Evolutionary conservation across 1,140 invertebrate species (phyloP).

Genomic region (Aphelinus atriplicis): DNA sequence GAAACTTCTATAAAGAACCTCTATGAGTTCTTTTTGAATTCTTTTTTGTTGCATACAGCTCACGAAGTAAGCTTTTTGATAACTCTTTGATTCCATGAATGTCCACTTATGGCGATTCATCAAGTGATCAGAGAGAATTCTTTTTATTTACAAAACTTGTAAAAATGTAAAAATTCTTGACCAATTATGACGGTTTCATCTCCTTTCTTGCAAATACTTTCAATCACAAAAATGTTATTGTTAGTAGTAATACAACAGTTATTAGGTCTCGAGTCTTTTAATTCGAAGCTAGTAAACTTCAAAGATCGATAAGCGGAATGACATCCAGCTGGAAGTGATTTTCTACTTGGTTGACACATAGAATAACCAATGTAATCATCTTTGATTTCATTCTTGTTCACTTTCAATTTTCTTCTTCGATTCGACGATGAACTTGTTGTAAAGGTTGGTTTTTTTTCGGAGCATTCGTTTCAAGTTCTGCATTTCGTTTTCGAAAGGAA

Average conservation of each 20-base stretch:
- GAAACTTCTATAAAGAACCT: too few species aligned
- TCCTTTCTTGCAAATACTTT: neutral
- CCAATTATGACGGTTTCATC: slow-evolving; percentile 5
- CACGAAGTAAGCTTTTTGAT: too few species aligned
- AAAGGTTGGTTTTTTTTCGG: slow-evolving; percentile 26
- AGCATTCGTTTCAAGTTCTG: slow-evolving; percentile 35
- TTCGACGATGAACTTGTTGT: slow-evolving; percentile 24
- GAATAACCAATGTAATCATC: neutral
- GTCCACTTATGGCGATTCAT: too few species aligned
- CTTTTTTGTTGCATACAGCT: too few species aligned
- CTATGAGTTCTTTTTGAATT: too few species aligned
- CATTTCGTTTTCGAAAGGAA: slow-evolving; percentile 43
- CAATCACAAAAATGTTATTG: neutral
- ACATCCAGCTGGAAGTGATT: neutral
- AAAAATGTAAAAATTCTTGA: neutral
- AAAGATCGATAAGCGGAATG: neutral
- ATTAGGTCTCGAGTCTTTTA: slow-evolving; percentile 3
- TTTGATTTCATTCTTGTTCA: too few species aligned
- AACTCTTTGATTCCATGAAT: too few species aligned
- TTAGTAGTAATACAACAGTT: slow-evolving; percentile 16
- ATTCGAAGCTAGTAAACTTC: slow-evolving; percentile 1
- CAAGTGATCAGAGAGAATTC: too few species aligned
- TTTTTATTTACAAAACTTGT: too few species aligned
- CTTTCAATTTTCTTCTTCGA: neutral
- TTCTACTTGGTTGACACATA: neutral